Evolutionary conservation across 1,140 invertebrate genomes (phyloP).

Genomic region (Aricia agestis): DNA sequence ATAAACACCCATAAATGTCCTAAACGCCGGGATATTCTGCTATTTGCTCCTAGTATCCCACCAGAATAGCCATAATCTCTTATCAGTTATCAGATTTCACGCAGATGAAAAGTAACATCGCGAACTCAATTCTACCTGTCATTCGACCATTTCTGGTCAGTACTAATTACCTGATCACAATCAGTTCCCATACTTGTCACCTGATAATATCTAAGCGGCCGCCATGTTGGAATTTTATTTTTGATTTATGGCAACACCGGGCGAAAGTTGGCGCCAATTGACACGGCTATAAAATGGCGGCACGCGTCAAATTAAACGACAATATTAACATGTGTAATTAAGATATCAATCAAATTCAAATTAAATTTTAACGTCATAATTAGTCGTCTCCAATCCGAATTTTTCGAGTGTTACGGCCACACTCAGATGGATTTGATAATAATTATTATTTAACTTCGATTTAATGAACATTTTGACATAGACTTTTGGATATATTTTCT

Average conservation of each 20-base stretch:
- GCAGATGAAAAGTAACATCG: background rate
- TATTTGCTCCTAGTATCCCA: too few relatives aligned
- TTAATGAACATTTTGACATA: too few relatives aligned
- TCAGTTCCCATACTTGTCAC: background rate
- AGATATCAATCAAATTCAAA: background rate
- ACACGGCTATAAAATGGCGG: conserved; percentile 18
- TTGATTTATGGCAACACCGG: conserved; percentile 4
- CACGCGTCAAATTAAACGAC: conserved; percentile 1
- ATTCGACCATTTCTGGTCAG: background rate
- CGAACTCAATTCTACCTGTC: background rate
- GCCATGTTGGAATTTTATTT: background rate
- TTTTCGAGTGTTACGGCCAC: too few relatives aligned
- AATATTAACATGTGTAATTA: background rate
- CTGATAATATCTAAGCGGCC: background rate
- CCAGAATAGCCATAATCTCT: background rate
- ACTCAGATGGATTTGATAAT: too few relatives aligned
- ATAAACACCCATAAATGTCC: too few relatives aligned
- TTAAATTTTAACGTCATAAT: background rate
- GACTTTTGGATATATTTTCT: too few relatives aligned
- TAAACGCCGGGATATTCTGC: too few relatives aligned
- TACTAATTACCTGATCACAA: background rate
- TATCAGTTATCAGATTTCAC: background rate
- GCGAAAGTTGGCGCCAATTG: conserved; percentile 11
- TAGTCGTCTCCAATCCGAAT: background rate
- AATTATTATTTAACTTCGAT: too few relatives aligned